Evolutionary conservation across 2,888 invertebrate species (phyloP).

Genomic region (Chrysomela aeneicollis): DNA sequence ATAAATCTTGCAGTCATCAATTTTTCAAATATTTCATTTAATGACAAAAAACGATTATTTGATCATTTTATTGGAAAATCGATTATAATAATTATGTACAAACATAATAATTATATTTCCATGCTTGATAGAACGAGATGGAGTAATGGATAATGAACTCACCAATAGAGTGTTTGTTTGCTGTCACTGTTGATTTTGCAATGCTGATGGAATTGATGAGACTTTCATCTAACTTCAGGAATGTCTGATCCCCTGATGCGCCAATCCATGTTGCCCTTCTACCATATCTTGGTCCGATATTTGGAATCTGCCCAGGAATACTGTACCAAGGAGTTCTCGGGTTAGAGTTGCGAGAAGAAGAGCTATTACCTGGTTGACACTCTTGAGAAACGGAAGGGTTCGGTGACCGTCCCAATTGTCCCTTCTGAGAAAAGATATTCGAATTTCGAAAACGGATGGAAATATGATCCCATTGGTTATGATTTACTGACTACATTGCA

Average conservation of each 20-base stretch:
- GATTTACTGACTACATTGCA: neutral
- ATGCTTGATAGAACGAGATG: too few relatives aligned
- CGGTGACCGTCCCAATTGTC: slow-evolving; percentile 68
- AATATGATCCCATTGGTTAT: neutral
- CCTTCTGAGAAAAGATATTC: slow-evolving; percentile 62
- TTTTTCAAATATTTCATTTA: too few relatives aligned
- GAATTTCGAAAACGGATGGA: slow-evolving; percentile 2
- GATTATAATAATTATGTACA: too few relatives aligned
- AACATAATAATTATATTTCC: too few relatives aligned
- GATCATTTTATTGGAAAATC: too few relatives aligned
- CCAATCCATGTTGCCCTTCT: slow-evolving; percentile 92
- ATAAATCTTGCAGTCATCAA: too few relatives aligned
- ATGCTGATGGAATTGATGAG: slow-evolving; percentile 91
- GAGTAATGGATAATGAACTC: slow-evolving; percentile 53
- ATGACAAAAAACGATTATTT: too few relatives aligned
- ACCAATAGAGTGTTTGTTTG: slow-evolving; percentile 86
- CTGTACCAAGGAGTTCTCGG: slow-evolving; percentile 72
- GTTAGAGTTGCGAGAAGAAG: slow-evolving; percentile 52
- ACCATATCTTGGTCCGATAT: slow-evolving; percentile 85
- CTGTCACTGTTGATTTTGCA: slow-evolving; percentile 86
- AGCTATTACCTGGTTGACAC: slow-evolving; percentile 57
- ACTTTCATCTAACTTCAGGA: slow-evolving; percentile 89
- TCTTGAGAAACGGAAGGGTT: slow-evolving; percentile 53
- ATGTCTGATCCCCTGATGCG: slow-evolving; percentile 96
- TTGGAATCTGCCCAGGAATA: slow-evolving; percentile 78